These are phyloP conservation scores for Apis mellifera DNA, from an alignment of 1,140 invertebrate species.

Conservation along the genomic window DNA sequence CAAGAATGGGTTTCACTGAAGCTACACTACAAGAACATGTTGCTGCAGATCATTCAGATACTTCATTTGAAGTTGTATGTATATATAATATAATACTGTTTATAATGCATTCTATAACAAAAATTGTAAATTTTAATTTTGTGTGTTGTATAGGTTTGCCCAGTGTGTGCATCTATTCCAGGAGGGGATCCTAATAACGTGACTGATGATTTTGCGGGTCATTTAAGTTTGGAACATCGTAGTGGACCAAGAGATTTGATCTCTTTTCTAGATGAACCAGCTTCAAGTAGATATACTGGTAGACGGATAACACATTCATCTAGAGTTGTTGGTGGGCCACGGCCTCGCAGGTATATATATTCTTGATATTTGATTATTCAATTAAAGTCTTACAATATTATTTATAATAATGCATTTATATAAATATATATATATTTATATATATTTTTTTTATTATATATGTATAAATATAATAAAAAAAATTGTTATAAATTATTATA, in stretches of 20 bases:
- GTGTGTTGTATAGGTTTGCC: constrained; percentile 92
- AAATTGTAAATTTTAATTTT: constrained; percentile 41
- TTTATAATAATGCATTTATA: too few species aligned
- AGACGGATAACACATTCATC: constrained; percentile 92
- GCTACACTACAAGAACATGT: constrained; percentile 95
- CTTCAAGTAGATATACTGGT: constrained; percentile 90
- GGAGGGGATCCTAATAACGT: constrained; percentile 98
- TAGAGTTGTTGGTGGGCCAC: constrained; percentile 87
- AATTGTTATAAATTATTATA: not conserved
- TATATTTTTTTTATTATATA: too few species aligned
- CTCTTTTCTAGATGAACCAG: constrained; percentile 94
- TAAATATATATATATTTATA: too few species aligned
- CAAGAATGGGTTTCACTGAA: constrained; percentile 97
- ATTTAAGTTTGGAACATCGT: constrained; percentile 96
- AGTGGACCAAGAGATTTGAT: constrained; percentile 92
- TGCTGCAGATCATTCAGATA: constrained; percentile 92
- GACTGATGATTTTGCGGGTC: constrained; percentile 98
- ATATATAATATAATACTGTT: constrained; percentile 1
- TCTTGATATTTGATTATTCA: not conserved
- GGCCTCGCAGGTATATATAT: constrained; percentile 84
- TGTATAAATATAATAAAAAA: too few species aligned
- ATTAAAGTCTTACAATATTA: too few species aligned
- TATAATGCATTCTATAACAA: not conserved
- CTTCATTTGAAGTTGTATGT: constrained; percentile 92
- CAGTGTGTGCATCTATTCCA: constrained; percentile 96